Evolutionary conservation across 1,140 invertebrate genomes (phyloP).

Genomic region (Drosophila subobscura): DNA sequence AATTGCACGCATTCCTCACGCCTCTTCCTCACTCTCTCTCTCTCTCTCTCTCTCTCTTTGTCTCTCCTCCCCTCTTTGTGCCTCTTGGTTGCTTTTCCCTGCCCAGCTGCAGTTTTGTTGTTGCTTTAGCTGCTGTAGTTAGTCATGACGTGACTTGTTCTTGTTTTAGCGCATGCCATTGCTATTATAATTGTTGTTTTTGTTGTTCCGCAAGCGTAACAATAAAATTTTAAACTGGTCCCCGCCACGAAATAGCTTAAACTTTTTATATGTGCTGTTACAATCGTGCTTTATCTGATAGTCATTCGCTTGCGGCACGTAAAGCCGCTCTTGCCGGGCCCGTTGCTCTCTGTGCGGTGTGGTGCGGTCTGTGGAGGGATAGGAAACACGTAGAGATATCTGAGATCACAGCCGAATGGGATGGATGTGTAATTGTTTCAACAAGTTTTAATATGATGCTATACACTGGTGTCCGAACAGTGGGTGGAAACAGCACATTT

Average conservation of each 20-base stretch:
- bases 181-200: conserved; percentile 20
- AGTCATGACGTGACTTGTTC: conserved; percentile 53
- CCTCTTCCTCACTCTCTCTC: background rate
- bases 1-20: conserved; percentile 10
- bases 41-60: background rate
- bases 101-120: conserved; percentile 6
- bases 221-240: conserved; percentile 49
- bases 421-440: conserved; percentile 38
- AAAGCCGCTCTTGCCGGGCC: conserved; percentile 12
- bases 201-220: conserved; percentile 50
- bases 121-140: conserved; percentile 30
- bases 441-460: conserved; percentile 23
- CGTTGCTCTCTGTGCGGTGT: background rate
- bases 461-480: background rate
- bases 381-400: conserved; percentile 33
- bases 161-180: conserved; percentile 21
- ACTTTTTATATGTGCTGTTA: conserved; percentile 50
- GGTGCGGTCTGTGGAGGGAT: background rate
- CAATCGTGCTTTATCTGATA: conserved; percentile 55
- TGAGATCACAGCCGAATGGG: conserved; percentile 29
- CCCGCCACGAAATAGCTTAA: conserved; percentile 40
- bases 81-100: background rate
- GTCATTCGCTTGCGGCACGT: conserved; percentile 47
- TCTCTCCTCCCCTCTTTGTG: background rate
- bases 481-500: background rate